Conservation (phyloP, 2,888 invertebrate species). For the Lordiphosa andalusiaca region DNA sequence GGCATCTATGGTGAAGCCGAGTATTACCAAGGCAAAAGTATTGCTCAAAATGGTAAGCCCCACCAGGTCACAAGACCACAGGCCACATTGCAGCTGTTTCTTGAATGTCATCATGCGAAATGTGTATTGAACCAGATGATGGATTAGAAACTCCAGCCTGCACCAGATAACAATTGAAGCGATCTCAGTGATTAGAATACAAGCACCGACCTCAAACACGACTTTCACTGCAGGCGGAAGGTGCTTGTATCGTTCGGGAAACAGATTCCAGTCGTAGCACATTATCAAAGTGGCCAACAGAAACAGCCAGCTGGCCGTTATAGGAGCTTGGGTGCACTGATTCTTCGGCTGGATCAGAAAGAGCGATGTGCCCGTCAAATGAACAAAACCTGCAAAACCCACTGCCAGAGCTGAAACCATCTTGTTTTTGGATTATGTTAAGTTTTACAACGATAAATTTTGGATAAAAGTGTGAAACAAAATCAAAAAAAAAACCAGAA, state of each 20-base stretch:
- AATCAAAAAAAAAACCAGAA: background rate
- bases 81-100: background rate
- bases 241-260: background rate
- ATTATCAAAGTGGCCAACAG: background rate
- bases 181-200: background rate
- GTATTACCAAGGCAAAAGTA: background rate
- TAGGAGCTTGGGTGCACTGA: background rate
- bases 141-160: background rate
- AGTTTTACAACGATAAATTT: background rate
- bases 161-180: conserved; percentile 1
- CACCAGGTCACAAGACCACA: background rate
- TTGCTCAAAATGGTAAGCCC: background rate
- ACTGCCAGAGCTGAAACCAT: background rate
- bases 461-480: background rate
- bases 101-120: background rate
- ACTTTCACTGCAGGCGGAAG: background rate
- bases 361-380: background rate
- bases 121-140: background rate
- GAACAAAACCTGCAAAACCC: background rate
- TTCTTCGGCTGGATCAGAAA: background rate
- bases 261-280: background rate
- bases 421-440: background rate
- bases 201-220: background rate
- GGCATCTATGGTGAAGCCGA: background rate
- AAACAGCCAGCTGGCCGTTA: background rate